Conservation (phyloP, 2,888 invertebrate genomes). For the Leuctra nigra region DNA sequence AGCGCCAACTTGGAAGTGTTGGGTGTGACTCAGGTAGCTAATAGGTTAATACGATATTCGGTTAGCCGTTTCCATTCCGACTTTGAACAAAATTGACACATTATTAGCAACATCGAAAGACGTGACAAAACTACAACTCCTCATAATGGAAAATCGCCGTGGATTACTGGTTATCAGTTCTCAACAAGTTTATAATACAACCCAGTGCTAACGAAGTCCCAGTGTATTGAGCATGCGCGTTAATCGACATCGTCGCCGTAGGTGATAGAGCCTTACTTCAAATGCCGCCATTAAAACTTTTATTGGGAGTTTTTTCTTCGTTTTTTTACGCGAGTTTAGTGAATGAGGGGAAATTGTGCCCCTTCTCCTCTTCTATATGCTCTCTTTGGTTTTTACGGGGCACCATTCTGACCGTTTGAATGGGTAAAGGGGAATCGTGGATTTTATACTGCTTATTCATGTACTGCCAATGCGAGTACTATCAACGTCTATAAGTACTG, state of each 20-base stretch:
- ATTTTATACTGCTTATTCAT: too few species aligned
- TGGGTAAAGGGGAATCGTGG: not conserved
- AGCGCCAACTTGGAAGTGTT: too few species aligned
- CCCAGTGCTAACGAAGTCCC: not conserved
- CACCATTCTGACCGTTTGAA: slow-evolving; percentile 11
- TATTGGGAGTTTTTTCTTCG: slow-evolving; percentile 16
- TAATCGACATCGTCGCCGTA: slow-evolving; percentile 5
- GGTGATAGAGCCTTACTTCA: not conserved
- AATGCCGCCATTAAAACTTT: slow-evolving; percentile 10
- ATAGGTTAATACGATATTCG: too few species aligned
- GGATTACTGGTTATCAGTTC: too few species aligned
- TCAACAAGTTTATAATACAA: too few species aligned
- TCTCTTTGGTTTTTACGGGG: slow-evolving; percentile 17
- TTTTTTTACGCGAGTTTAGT: too few species aligned
- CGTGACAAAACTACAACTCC: slow-evolving; percentile 5
- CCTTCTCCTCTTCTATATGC: too few species aligned
- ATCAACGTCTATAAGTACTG: too few species aligned
- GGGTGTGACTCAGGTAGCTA: too few species aligned
- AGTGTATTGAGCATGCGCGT: not conserved
- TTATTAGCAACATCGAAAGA: not conserved
- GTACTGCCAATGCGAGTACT: too few species aligned
- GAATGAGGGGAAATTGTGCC: not conserved
- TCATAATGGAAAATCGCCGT: too few species aligned
- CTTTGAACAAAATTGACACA: slow-evolving; percentile 6
- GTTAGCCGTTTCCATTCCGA: too few species aligned